Conservation (phyloP, 64 coral and sea anemone genomes). For the Dendrophyllia cribrosa region DNA sequence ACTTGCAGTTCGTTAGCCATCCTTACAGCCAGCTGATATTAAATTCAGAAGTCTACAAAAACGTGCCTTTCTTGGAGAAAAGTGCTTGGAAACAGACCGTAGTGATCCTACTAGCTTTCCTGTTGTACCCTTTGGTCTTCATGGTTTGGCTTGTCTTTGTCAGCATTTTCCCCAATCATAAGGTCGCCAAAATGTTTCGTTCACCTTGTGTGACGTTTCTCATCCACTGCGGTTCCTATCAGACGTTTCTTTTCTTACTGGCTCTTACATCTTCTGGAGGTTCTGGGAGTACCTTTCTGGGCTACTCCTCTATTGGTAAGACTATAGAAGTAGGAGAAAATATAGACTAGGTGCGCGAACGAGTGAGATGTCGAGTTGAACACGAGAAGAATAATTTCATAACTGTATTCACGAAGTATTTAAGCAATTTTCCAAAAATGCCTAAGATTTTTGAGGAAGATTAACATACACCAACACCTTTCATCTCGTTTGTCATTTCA, state of each 20-base stretch:
- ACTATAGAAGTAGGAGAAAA: neutral
- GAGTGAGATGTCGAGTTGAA: too few relatives aligned
- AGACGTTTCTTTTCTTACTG: slow-evolving; percentile 2
- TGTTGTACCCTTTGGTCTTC: neutral
- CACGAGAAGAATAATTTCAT: too few relatives aligned
- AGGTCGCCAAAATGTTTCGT: slow-evolving; percentile 10
- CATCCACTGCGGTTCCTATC: neutral
- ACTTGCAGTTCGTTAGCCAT: slow-evolving; percentile 32
- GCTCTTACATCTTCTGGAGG: neutral
- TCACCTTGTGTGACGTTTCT: slow-evolving; percentile 18
- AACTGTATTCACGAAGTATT: too few relatives aligned
- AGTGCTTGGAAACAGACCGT: neutral
- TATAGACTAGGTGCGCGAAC: too few relatives aligned
- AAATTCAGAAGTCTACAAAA: slow-evolving; percentile 5
- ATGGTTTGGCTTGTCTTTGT: slow-evolving; percentile 12
- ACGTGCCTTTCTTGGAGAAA: slow-evolving; percentile 6
- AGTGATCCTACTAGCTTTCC: neutral
- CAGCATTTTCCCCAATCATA: neutral
- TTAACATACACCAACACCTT: too few relatives aligned
- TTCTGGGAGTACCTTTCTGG: neutral
- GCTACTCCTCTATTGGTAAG: neutral
- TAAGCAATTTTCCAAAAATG: too few relatives aligned
- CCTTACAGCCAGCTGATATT: slow-evolving; percentile 48
- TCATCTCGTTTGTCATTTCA: too few relatives aligned
- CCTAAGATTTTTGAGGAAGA: too few relatives aligned